These are phyloP conservation scores for Scatophagus argus DNA, from an alignment of 2,113 vertebrate genomes.

Conservation along the genomic window DNA sequence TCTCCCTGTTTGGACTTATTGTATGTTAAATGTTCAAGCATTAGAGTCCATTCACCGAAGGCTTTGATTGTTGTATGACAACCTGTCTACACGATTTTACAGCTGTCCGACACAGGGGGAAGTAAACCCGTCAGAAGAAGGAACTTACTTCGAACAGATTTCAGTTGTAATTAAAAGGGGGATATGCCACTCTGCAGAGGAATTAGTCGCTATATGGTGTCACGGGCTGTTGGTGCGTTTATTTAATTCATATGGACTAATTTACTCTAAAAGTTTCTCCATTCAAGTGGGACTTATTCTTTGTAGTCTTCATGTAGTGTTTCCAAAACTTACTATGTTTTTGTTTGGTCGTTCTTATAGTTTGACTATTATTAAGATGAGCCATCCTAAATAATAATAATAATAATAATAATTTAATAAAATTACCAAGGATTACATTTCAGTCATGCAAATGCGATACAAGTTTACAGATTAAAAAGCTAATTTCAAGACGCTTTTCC, in stretches of 20 bases:
- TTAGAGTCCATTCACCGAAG: conserved; percentile 89
- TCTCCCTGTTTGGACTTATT: conserved; percentile 86
- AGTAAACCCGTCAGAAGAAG: conserved; percentile 87
- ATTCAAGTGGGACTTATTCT: background rate
- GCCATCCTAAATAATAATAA: background rate
- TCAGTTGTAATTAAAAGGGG: conserved; percentile 74
- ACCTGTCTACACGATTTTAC: conserved; percentile 93
- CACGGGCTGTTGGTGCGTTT: conserved; percentile 47
- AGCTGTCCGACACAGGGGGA: conserved; percentile 92
- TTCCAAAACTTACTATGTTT: background rate
- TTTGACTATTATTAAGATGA: background rate
- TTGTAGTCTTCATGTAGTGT: background rate
- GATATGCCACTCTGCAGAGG: conserved; percentile 46
- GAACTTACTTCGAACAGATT: conserved; percentile 86
- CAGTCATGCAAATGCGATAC: background rate
- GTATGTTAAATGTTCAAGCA: conserved; percentile 92
- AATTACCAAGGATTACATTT: background rate
- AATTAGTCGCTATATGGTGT: conserved; percentile 59
- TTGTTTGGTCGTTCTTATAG: background rate
- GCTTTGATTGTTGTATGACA: conserved; percentile 93
- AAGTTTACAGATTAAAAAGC: background rate
- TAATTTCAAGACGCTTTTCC: background rate
- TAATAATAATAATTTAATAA: background rate
- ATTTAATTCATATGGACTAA: conserved; percentile 32
- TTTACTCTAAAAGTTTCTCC: conserved; percentile 11